phyloP scores from a whole-genome alignment of 2,888 invertebrate species.

The Rambutsinella grinnellia region DNA sequence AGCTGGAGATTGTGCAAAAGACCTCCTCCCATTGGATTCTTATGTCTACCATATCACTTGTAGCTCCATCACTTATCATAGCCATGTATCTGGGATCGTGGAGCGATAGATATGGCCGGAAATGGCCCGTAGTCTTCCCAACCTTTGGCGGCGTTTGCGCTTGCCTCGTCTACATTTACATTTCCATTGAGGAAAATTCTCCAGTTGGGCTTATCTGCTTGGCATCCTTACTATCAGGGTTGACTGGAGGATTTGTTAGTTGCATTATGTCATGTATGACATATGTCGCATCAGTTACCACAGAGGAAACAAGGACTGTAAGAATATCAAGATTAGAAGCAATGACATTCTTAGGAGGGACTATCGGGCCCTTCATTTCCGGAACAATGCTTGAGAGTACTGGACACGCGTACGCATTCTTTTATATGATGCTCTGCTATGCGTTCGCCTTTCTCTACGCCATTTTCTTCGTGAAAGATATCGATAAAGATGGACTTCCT shows the following conservation, averaged over 20 bases:
- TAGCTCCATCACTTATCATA: slow-evolving; percentile 67
- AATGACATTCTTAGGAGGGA: slow-evolving; percentile 70
- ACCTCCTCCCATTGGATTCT: slow-evolving; percentile 68
- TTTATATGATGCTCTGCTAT: slow-evolving; percentile 67
- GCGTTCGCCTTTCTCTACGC: slow-evolving; percentile 69
- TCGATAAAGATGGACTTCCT: slow-evolving; percentile 42
- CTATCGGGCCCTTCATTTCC: slow-evolving; percentile 69
- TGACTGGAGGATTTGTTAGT: slow-evolving; percentile 70
- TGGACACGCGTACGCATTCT: slow-evolving; percentile 69
- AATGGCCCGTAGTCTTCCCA: slow-evolving; percentile 70
- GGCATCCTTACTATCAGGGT: slow-evolving; percentile 69
- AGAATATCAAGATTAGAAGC: slow-evolving; percentile 70
- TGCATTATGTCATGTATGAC: slow-evolving; percentile 69
- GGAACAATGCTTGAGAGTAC: slow-evolving; percentile 68
- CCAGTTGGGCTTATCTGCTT: slow-evolving; percentile 68
- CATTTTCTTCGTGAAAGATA: slow-evolving; percentile 66
- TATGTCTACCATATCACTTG: slow-evolving; percentile 67
- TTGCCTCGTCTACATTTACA: slow-evolving; percentile 67
- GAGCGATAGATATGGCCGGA: slow-evolving; percentile 70
- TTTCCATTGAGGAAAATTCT: slow-evolving; percentile 67
- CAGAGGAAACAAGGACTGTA: slow-evolving; percentile 68
- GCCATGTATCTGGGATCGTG: slow-evolving; percentile 67
- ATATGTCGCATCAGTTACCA: slow-evolving; percentile 68
- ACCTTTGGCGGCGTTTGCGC: slow-evolving; percentile 69
- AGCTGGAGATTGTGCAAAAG: slow-evolving; percentile 66